Evolutionary conservation across 2,888 invertebrate species (phyloP).

Genomic region (Amphimallon solstitiale): DNA sequence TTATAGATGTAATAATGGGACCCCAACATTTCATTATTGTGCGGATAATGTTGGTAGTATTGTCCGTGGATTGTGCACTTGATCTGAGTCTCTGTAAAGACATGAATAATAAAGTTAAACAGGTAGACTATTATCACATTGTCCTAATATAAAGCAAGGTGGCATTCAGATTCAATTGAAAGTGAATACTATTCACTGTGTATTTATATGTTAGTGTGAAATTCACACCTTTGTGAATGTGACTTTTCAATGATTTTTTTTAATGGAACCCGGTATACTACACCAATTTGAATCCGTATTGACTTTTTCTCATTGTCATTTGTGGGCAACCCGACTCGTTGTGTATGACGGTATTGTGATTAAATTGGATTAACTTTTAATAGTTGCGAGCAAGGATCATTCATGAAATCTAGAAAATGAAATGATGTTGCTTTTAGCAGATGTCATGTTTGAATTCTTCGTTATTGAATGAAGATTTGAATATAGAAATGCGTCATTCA

Average conservation of each 20-base stretch:
- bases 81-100: conserved; percentile 59
- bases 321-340: conserved; percentile 15
- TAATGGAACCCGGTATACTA: conserved; percentile 10
- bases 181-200: conserved; percentile 45
- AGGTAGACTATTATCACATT: conserved; percentile 61
- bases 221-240: conserved; percentile 49
- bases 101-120: conserved; percentile 62
- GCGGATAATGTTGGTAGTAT: conserved; percentile 61
- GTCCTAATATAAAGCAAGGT: conserved; percentile 60
- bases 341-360: conserved; percentile 6
- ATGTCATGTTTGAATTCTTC: background rate
- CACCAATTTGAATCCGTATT: conserved; percentile 24
- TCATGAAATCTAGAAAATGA: conserved; percentile 4
- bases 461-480: no score
- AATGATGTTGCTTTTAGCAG: background rate
- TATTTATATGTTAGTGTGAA: conserved; percentile 48
- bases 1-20: conserved; percentile 59
- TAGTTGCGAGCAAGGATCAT: conserved; percentile 10
- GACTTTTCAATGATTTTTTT: conserved; percentile 42
- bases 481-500: no score
- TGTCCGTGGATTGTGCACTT: conserved; percentile 62
- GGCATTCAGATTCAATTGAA: conserved; percentile 50
- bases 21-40: conserved; percentile 62
- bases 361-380: conserved; percentile 29
- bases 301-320: conserved; percentile 34